phyloP scores from a whole-genome alignment of 2,113 vertebrate species.

The Diadophis punctatus region DNA sequence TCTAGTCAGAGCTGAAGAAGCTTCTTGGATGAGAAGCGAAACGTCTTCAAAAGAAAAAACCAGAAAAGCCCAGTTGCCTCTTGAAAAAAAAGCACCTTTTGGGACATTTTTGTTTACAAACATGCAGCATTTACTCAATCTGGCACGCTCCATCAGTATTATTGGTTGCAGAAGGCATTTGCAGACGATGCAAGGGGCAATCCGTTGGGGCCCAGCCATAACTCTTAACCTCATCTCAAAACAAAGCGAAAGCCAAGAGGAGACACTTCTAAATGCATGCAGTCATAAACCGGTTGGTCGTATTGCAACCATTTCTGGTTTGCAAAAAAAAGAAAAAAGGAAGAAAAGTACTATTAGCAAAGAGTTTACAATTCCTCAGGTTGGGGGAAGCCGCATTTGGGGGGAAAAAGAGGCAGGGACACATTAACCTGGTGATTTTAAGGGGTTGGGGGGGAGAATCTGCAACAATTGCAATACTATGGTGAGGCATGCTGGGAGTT shows the following conservation, averaged over 20 bases:
- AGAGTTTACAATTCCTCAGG: neutral
- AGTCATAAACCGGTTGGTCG: neutral
- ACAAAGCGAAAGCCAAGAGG: neutral
- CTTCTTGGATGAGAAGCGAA: no score
- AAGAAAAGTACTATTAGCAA: neutral
- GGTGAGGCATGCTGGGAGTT: neutral
- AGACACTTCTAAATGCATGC: neutral
- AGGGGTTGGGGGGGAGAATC: neutral
- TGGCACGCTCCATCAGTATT: fast-evolving
- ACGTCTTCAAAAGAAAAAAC: no score
- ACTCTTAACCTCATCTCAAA: neutral
- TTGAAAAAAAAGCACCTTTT: no score
- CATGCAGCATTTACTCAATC: neutral
- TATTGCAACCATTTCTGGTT: neutral
- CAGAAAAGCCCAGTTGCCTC: no score
- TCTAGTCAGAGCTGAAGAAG: no score
- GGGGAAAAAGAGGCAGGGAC: neutral
- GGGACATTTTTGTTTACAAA: neutral
- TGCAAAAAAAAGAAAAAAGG: neutral
- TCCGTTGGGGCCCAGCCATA: neutral
- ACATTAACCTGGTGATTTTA: neutral
- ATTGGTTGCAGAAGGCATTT: neutral
- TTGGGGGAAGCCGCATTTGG: neutral
- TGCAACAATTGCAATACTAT: neutral
- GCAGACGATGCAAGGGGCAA: neutral